Conservation (phyloP, 2,888 invertebrate genomes). For the Cancer borealis region DNA sequence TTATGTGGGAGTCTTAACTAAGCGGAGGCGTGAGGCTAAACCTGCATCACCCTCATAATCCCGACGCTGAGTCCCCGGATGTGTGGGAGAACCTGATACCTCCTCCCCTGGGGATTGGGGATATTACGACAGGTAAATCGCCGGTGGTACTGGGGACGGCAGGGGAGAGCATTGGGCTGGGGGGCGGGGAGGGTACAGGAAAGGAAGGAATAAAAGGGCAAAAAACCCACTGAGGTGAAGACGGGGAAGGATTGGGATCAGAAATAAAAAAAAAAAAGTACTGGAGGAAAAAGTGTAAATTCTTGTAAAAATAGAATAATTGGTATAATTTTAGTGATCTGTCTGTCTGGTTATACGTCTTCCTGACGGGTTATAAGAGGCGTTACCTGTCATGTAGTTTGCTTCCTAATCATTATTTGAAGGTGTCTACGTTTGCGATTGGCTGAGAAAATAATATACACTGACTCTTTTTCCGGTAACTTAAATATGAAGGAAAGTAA, state of each 20-base stretch:
- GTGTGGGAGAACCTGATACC: conserved; percentile 46
- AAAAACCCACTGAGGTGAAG: background rate
- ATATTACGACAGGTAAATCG: conserved; percentile 62
- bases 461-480: background rate
- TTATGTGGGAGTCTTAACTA: conserved; percentile 70
- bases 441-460: background rate
- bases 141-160: conserved; percentile 12
- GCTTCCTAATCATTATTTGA: background rate
- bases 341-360: background rate
- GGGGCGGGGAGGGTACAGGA: background rate
- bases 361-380: background rate
- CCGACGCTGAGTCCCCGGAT: conserved; percentile 39
- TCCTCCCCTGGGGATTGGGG: conserved; percentile 47
- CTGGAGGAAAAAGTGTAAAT: background rate
- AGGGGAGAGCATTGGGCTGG: background rate
- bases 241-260: conserved; percentile 24
- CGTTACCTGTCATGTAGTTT: background rate
- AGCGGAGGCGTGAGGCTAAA: conserved; percentile 55
- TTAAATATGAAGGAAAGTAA: background rate
- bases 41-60: conserved; percentile 66
- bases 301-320: conserved; percentile 30
- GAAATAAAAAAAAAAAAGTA: background rate
- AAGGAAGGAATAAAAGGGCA: background rate
- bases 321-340: conserved; percentile 31
- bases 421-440: background rate